phyloP scores from a whole-genome alignment of 2,797 vertebrate genomes.

The Huso huso region DNA sequence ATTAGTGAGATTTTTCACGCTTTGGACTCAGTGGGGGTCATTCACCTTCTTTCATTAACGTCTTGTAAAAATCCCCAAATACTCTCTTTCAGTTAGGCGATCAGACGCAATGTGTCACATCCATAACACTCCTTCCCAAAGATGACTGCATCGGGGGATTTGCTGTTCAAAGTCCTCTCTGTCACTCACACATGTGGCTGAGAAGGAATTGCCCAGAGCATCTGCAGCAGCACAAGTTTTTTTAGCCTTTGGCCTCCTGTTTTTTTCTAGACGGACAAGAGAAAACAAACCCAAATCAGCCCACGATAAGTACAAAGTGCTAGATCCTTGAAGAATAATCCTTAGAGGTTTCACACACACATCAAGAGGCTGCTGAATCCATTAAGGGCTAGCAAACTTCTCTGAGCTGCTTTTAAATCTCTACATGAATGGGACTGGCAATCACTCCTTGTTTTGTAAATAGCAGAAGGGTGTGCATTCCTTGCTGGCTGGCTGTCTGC shows the following conservation, averaged over 20 bases:
- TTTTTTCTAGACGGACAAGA: slow-evolving; percentile 25
- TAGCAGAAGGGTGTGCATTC: no score
- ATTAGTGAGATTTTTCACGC: slow-evolving; percentile 72
- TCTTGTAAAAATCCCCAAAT: background rate
- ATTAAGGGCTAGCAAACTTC: background rate
- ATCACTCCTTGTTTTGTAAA: no score
- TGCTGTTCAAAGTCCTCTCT: slow-evolving; percentile 15
- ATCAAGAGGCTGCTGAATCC: background rate
- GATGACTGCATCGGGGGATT: slow-evolving; percentile 19
- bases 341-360: background rate
- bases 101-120: slow-evolving; percentile 41
- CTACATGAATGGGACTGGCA: no score
- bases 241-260: slow-evolving; percentile 30
- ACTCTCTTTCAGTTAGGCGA: slow-evolving; percentile 10
- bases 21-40: slow-evolving; percentile 60
- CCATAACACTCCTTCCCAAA: slow-evolving; percentile 30
- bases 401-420: no score
- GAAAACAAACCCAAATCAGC: slow-evolving; percentile 15
- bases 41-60: slow-evolving; percentile 12
- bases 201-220: slow-evolving; percentile 26
- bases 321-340: slow-evolving; percentile 18
- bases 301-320: slow-evolving; percentile 25
- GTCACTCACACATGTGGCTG: slow-evolving; percentile 25
- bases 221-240: slow-evolving; percentile 36
- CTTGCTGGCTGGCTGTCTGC: no score